Evolutionary conservation across 1,140 invertebrate genomes (phyloP).

Genomic region (Drosophila ambigua): DNA sequence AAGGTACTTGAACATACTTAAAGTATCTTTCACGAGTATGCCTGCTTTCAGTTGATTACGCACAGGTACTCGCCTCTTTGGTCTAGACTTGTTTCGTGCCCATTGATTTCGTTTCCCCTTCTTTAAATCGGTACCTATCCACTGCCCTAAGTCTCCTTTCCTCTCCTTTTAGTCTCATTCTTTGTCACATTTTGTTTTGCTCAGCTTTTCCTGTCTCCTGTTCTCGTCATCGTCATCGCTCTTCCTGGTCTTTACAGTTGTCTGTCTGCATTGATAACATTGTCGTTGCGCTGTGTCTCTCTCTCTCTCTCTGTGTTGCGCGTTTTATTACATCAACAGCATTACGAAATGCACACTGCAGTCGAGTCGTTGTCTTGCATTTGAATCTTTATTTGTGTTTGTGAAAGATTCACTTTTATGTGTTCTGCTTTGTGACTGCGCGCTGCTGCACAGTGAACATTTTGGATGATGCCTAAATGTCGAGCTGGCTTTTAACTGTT

Average conservation of each 20-base stretch:
- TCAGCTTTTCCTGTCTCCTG: constrained; percentile 43
- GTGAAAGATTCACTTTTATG: constrained; percentile 69
- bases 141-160: background rate
- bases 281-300: constrained; percentile 24
- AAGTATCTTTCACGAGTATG: constrained; percentile 13
- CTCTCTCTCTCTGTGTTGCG: constrained; percentile 7
- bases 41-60: too few species aligned
- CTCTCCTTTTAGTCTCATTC: constrained; percentile 17
- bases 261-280: constrained; percentile 55
- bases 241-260: constrained; percentile 62
- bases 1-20: background rate
- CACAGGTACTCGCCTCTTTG: background rate
- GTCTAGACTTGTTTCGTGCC: background rate
- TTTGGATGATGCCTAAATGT: constrained; percentile 9
- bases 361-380: constrained; percentile 39
- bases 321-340: constrained; percentile 73
- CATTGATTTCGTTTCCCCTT: constrained; percentile 9
- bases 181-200: constrained; percentile 62
- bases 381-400: constrained; percentile 45
- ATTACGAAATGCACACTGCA: constrained; percentile 69
- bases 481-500: constrained; percentile 11
- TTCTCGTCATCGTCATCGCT: constrained; percentile 28
- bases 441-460: constrained; percentile 42
- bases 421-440: constrained; percentile 26
- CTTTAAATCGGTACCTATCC: background rate